Percentiles rank a stretch among this genome's conserved stretches.
phyloP scores from a whole-genome alignment of 2,888 invertebrate species.

The Phymatocera aterrima region DNA sequence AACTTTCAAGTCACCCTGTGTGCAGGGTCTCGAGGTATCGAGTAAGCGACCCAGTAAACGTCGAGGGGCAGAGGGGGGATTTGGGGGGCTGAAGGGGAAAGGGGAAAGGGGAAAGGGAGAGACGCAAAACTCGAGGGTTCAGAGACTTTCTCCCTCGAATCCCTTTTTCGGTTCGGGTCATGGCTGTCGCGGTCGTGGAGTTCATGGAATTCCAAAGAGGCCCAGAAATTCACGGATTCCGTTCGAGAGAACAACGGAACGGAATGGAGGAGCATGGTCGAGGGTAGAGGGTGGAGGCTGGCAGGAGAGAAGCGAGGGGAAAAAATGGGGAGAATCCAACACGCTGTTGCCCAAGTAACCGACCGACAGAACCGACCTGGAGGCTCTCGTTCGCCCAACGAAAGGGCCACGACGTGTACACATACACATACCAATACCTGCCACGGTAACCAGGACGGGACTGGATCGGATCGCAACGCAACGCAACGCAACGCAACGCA shows the following conservation, averaged over 20 bases:
- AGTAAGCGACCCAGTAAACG: slow-evolving; percentile 5
- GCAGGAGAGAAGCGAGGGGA: slow-evolving; percentile 48
- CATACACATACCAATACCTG: not conserved
- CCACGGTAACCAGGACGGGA: slow-evolving; percentile 32
- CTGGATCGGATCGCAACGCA: slow-evolving; percentile 61
- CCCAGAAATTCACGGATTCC: slow-evolving; percentile 64
- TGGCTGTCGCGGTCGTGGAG: slow-evolving; percentile 47
- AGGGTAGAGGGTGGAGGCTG: slow-evolving; percentile 32
- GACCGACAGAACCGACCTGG: slow-evolving; percentile 23
- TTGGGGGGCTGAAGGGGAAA: not conserved
- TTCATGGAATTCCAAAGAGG: slow-evolving; percentile 58
- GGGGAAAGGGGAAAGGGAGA: slow-evolving; percentile 23
- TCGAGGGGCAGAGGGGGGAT: not conserved
- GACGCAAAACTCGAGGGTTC: slow-evolving; percentile 46
- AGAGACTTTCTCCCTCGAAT: slow-evolving; percentile 50
- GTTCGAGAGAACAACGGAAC: slow-evolving; percentile 52
- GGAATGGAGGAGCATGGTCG: slow-evolving; percentile 46
- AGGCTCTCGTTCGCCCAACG: slow-evolving; percentile 12
- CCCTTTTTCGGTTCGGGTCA: slow-evolving; percentile 51
- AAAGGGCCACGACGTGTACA: not conserved
- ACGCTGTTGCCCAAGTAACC: not conserved
- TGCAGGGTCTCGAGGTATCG: slow-evolving; percentile 1
- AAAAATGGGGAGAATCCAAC: slow-evolving; percentile 39
- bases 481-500: no score
- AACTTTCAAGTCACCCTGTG: slow-evolving; percentile 40